A percentile compares a stretch with the other conserved stretches of the same genome.
phyloP scores from a whole-genome alignment of 2,888 invertebrate genomes.

The Neocrepidodera transversa region DNA sequence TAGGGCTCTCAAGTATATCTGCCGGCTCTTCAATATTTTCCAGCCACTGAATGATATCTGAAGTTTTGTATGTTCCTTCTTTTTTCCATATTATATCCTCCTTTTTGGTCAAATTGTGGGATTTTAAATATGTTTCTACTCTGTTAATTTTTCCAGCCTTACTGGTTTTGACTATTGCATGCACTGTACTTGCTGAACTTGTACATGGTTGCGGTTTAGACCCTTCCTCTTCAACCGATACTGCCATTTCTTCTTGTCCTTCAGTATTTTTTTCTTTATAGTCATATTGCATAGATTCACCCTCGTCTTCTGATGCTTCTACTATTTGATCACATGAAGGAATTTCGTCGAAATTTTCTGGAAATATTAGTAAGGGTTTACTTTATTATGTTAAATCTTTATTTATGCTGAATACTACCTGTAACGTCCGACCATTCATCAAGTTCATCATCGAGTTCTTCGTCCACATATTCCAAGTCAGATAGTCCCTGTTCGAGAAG shows the following conservation, averaged over 20 bases:
- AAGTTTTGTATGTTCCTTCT: neutral
- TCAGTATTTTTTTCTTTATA: too few species aligned
- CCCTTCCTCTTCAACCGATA: conserved; percentile 4
- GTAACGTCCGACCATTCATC: too few species aligned
- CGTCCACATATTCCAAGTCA: neutral
- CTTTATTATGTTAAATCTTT: conserved; percentile 1
- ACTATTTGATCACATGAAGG: too few species aligned
- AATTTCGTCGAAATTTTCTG: conserved; percentile 6
- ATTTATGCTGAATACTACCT: conserved; percentile 1
- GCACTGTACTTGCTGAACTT: too few species aligned
- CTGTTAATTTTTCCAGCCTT: too few species aligned
- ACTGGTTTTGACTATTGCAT: too few species aligned
- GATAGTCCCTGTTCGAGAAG: neutral
- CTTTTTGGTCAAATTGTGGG: conserved; percentile 6
- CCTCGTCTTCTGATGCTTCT: neutral
- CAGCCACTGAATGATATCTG: too few species aligned
- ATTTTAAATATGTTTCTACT: conserved; percentile 5
- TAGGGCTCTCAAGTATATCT: neutral
- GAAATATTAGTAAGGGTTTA: conserved; percentile 8
- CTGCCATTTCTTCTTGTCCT: neutral
- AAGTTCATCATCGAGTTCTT: too few species aligned
- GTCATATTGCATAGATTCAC: too few species aligned
- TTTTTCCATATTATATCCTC: conserved; percentile 5
- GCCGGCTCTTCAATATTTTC: conserved; percentile 1
- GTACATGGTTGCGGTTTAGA: too few species aligned